These are phyloP conservation scores for Sinelater perroti DNA, from an alignment of 2,888 invertebrate genomes.

Conservation along the genomic window DNA sequence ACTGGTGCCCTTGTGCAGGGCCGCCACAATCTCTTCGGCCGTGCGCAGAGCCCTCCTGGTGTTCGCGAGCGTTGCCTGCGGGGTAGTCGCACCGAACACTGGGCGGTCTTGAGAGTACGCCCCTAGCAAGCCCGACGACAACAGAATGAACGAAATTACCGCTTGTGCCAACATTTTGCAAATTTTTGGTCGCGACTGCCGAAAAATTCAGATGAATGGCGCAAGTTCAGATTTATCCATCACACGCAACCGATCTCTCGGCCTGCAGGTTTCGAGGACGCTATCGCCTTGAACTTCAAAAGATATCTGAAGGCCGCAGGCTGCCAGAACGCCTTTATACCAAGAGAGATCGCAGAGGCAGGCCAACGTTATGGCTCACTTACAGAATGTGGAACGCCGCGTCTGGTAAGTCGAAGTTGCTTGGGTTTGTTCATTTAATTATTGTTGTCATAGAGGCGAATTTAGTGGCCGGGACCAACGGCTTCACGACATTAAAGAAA, in stretches of 20 bases:
- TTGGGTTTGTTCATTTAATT: slow-evolving; percentile 8
- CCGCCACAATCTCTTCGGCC: background rate
- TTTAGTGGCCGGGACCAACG: too few relatives aligned
- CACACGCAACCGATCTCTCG: too few relatives aligned
- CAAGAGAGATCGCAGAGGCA: slow-evolving; percentile 56
- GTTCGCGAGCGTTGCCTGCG: too few relatives aligned
- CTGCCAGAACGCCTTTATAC: slow-evolving; percentile 55
- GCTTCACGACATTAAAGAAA: too few relatives aligned
- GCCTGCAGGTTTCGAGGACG: too few relatives aligned
- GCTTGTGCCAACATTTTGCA: slow-evolving; percentile 7
- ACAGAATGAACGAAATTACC: slow-evolving; percentile 4
- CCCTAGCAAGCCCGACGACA: slow-evolving; percentile 2
- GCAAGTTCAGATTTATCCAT: too few relatives aligned
- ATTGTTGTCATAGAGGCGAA: background rate
- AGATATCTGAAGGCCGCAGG: slow-evolving; percentile 54
- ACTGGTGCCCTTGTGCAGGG: slow-evolving; percentile 6
- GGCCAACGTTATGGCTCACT: slow-evolving; percentile 46
- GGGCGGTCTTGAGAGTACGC: slow-evolving; percentile 8
- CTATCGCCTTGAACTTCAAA: slow-evolving; percentile 55
- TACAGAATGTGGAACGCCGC: slow-evolving; percentile 39
- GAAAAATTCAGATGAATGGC: too few relatives aligned
- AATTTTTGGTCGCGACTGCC: too few relatives aligned
- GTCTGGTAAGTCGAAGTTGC: slow-evolving; percentile 21
- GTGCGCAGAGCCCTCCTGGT: too few relatives aligned
- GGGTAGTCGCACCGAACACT: too few relatives aligned